Base-by-base conservation (phyloP, 2,797 vertebrate genomes). In the Oophaga sylvatica region DNA sequence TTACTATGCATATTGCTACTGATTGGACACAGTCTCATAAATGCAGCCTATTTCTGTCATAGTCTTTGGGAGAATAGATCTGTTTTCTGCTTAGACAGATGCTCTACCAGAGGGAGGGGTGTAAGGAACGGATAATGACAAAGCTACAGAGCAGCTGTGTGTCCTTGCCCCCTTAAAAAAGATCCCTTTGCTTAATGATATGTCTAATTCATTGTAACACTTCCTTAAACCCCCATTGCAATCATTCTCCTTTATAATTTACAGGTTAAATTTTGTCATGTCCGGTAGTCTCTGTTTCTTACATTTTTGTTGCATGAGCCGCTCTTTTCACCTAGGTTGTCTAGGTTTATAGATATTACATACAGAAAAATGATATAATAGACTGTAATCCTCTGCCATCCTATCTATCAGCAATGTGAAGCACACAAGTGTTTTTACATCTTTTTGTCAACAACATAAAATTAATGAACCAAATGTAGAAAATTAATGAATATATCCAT, bases 1-100 rank as follows among this genome's bases (percentile, higher is more conserved):
- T 98, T 98, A 97, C 96, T 97, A 97, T 98, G 97, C 96, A 98
- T 97, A 97, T 96, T 94, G 95, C 93, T 94, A 94, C 95, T 97
- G 96, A 98, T 97, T 97, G 97, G 96, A 95, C 95, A 91, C 89
- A 92, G 93, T 92, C 91, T 90, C 93, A 93, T 92, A 95, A 94
- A 94, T 86, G 90, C 95, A 98, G 96, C 96, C 96, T 97, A 97
- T 96, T 98, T 98, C 96, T 98, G 96, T 97, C 97, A 96, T 93
- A 93, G 92, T 95, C 93, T 94, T 95, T 93, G 91, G 92, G 95
- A 93, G 93, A 93, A 95, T 94, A 94, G 94, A 96, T 96, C 95
- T 93, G 95, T 97, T 97, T 98, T 96, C 92, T 94, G 85, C 91
- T 93, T 90, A 93, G 92, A 95, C 92, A 93, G 93, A 95, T 93